Base-by-base conservation (phyloP, 2,113 vertebrate genomes). In the Melanerpes aurifrons region DNA sequence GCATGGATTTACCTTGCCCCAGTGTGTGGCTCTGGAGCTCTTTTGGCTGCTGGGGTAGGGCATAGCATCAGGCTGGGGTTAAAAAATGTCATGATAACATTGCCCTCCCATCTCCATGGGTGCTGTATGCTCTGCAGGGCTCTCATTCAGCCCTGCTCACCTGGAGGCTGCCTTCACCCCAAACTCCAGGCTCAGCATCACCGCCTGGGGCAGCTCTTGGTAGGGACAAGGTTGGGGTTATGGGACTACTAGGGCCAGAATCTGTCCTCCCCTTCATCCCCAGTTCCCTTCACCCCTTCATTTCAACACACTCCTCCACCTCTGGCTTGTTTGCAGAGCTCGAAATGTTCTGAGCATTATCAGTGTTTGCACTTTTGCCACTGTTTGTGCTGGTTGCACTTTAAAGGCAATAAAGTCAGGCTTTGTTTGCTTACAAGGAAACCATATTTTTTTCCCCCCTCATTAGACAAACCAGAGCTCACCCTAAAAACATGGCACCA, bases 321-420 rank as follows among this genome's bases (percentile, higher is more conserved):
- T 86, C 86, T 2, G 37, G 31, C 68, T 81, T 96, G 88, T 96
- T 96, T 96, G 88, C 92, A 35, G 70, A 93, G 92, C 92, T 87
- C 94, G 57, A 20, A 92, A 92, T 87, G 94, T 96, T 92, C 96
- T 0, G 50, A 68, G 80, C 77, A 69, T 72, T 96, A 96, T 96
- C 95, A 92, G 67, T 94, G 83, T 94, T 96, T 96, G 94, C 94
- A 90, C 96, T 96, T 95, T 93, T 96, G 90, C 93, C 95, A 56
- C 88, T 96, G 86, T 95, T 96, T 95, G 93, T 89, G 89, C 87
- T 94, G 37, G 90, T 89, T 94, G 95, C 79, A 56, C 73, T 95
- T 91, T 92, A 86, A 89, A 77, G 75, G 85, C 93, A 96, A 90
- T 94, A 88, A 96, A 94, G 67, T 86, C 88, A 75, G 84, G 73